Conservation (phyloP, 2,113 vertebrate genomes). For the Pluvialis apricaria region DNA sequence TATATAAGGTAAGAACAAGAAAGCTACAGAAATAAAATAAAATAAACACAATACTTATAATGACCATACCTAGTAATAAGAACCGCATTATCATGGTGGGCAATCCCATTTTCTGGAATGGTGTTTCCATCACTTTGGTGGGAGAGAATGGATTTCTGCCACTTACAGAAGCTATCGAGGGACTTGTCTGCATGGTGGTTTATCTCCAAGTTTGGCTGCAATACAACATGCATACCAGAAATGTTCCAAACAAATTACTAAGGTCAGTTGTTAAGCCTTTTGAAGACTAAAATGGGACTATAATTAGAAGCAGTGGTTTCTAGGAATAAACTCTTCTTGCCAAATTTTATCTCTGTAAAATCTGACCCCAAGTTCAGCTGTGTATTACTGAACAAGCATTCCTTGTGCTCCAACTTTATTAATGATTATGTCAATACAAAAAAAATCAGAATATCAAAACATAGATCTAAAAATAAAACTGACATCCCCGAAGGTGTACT, state of each 20-base stretch:
- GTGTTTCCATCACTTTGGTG: conserved; percentile 97
- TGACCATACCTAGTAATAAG: conserved; percentile 95
- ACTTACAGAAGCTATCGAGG: conserved; percentile 99
- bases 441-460: conserved; percentile 36
- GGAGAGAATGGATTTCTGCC: conserved; percentile 98
- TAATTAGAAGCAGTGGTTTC: conserved; percentile 82
- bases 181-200: conserved; percentile 99
- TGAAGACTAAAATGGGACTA: conserved; percentile 81
- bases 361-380: conserved; percentile 71
- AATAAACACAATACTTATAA: conserved; percentile 77
- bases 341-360: conserved; percentile 76
- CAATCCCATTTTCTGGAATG: conserved; percentile 98
- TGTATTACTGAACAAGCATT: conserved; percentile 68
- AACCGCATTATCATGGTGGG: conserved; percentile 98
- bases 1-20: conserved; percentile 39
- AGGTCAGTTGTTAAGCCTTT: conserved; percentile 80
- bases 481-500: background rate
- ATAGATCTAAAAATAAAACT: conserved; percentile 51
- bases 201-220: conserved; percentile 98
- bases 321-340: conserved; percentile 77
- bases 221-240: conserved; percentile 82
- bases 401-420: conserved; percentile 65
- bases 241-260: conserved; percentile 86
- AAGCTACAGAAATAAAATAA: conserved; percentile 62
- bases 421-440: conserved; percentile 59